These are phyloP conservation scores for Temnothorax ravouxi DNA, from an alignment of 2,888 invertebrate species.

Conservation along the genomic window DNA sequence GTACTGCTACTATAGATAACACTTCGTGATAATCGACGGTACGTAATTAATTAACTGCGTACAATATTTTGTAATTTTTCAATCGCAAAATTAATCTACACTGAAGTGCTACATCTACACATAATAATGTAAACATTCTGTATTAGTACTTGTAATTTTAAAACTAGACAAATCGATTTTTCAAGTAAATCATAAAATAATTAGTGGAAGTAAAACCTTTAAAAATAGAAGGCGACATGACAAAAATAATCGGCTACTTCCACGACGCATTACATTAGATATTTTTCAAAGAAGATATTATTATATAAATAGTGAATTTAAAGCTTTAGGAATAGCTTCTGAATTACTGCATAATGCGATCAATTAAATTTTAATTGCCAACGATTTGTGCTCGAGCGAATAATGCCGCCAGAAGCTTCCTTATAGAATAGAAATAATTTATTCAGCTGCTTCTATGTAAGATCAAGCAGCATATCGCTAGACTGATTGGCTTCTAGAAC, in stretches of 20 bases:
- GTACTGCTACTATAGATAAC: not conserved
- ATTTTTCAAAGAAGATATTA: not conserved
- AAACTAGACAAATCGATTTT: not conserved
- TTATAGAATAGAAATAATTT: slow-evolving; percentile 36
- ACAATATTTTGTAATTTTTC: not conserved
- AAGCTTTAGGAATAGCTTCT: not conserved
- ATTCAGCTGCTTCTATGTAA: not conserved
- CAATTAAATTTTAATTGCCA: not conserved
- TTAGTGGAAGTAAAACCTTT: not conserved
- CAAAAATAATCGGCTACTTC: not conserved
- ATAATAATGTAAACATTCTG: not conserved
- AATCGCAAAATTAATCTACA: not conserved
- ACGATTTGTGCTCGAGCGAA: slow-evolving; percentile 3
- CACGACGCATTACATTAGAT: not conserved
- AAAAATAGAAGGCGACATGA: too few species aligned
- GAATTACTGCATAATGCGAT: not conserved
- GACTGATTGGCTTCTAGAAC: not conserved
- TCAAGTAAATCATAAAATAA: slow-evolving; percentile 1
- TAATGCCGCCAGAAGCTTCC: slow-evolving; percentile 7
- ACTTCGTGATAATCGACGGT: not conserved
- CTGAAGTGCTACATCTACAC: not conserved
- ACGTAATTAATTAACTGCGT: not conserved
- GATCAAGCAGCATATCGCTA: not conserved
- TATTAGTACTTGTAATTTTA: not conserved
- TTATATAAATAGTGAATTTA: not conserved